phyloP scores from a whole-genome alignment of 2,888 invertebrate genomes.

The Petrolisthes manimaculis region DNA sequence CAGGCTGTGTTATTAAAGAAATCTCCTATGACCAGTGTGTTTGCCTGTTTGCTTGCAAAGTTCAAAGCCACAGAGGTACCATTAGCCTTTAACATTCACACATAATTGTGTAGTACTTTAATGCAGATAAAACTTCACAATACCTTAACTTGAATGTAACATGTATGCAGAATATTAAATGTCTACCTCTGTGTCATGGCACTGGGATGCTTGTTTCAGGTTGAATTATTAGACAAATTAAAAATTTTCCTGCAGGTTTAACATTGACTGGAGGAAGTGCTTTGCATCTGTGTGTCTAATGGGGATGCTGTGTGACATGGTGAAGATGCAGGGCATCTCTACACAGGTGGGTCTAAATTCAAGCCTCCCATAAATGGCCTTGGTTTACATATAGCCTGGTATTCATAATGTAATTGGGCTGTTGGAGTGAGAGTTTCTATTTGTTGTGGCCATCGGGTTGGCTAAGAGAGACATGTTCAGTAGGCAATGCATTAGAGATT shows the following conservation, averaged over 20 bases:
- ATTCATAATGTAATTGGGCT: neutral
- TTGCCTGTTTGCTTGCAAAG: too few species aligned
- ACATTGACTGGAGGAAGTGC: slow-evolving; percentile 58
- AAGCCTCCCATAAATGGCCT: neutral
- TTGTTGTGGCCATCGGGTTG: too few species aligned
- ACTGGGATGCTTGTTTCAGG: neutral
- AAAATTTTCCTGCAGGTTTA: slow-evolving; percentile 27
- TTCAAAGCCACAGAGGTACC: too few species aligned
- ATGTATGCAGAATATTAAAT: neutral
- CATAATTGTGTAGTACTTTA: too few species aligned
- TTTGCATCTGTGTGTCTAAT: slow-evolving; percentile 50
- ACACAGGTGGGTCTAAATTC: slow-evolving; percentile 34
- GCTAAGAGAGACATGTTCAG: too few species aligned
- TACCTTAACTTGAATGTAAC: neutral
- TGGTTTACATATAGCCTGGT: neutral
- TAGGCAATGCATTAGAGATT: neutral
- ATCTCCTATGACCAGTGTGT: too few species aligned
- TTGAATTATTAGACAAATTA: neutral
- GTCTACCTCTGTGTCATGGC: neutral
- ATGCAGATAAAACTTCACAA: neutral
- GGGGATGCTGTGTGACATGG: slow-evolving; percentile 42
- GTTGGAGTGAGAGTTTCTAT: too few species aligned
- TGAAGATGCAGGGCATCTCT: slow-evolving; percentile 40
- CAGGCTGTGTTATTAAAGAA: too few species aligned
- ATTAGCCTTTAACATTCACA: too few species aligned